A percentile compares a stretch with the other conserved stretches of the same genome.
phyloP scores from a whole-genome alignment of 2,888 invertebrate genomes.

The Drosophila pseudotakahashii region DNA sequence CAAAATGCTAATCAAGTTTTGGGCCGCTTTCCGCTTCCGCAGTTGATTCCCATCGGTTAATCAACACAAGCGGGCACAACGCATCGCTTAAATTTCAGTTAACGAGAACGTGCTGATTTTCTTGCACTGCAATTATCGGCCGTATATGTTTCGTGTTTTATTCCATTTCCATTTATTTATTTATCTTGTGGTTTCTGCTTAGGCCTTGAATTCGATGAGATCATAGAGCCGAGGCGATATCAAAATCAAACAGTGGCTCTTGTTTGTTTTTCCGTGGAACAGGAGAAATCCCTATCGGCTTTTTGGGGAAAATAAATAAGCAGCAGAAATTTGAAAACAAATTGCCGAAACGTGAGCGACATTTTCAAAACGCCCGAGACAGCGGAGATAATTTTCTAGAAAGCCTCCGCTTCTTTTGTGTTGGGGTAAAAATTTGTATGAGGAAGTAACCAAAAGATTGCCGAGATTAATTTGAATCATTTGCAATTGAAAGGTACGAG shows the following conservation, averaged over 20 bases:
- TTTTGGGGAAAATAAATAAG: constrained; percentile 13
- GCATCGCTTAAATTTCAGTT: constrained; percentile 11
- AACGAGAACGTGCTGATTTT: constrained; percentile 23
- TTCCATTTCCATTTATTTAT: constrained; percentile 14
- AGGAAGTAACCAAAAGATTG: constrained; percentile 14
- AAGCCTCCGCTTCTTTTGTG: constrained; percentile 1
- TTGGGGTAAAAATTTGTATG: not conserved
- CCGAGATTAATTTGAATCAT: constrained; percentile 15
- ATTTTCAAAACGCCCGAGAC: not conserved
- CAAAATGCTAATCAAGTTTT: constrained; percentile 48
- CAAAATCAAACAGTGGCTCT: constrained; percentile 9
- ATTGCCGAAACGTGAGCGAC: constrained; percentile 25
- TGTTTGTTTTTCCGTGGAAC: constrained; percentile 24
- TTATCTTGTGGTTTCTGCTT: constrained; percentile 33
- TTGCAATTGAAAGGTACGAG: constrained; percentile 18
- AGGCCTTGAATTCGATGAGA: constrained; percentile 32
- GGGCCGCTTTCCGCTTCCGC: constrained; percentile 38
- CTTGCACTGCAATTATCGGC: constrained; percentile 32
- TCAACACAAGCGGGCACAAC: constrained; percentile 4
- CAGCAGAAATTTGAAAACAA: constrained; percentile 25
- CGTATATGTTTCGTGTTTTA: constrained; percentile 18
- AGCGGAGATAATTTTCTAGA: not conserved
- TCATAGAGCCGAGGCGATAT: constrained; percentile 22
- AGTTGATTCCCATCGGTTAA: constrained; percentile 37
- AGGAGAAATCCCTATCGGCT: not conserved